A percentile compares a stretch with the other conserved stretches of the same genome.
Conservation (phyloP, 1,140 invertebrate genomes). For the Ditylenchus dipsaci region DNA sequence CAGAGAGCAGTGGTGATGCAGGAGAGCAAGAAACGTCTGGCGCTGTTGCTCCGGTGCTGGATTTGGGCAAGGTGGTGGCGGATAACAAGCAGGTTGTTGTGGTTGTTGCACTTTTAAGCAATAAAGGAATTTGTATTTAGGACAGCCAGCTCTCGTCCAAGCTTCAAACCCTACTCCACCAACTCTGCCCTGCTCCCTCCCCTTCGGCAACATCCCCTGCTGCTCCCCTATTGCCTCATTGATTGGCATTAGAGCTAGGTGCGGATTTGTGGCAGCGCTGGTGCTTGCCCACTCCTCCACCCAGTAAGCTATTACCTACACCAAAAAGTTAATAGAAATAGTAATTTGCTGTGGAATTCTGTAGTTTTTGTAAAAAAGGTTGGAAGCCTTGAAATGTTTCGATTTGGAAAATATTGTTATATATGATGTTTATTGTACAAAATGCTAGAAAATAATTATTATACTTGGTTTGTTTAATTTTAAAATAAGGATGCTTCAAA, state of each 20-base stretch:
- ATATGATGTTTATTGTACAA: no score
- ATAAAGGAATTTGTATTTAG: no score
- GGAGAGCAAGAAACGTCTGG: no score
- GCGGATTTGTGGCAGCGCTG: conserved; percentile 38
- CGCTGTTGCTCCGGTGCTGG: background rate
- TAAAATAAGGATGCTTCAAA: no score
- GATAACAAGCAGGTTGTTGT: background rate
- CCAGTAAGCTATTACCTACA: background rate
- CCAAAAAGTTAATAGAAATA: no score
- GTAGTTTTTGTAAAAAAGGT: no score
- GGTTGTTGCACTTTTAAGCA: background rate
- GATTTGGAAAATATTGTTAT: no score
- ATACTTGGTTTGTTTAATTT: no score
- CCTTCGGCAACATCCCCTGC: background rate
- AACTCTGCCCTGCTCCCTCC: conserved; percentile 1
- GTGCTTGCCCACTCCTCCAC: conserved; percentile 30
- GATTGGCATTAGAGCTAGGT: conserved; percentile 24
- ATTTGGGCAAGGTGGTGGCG: background rate
- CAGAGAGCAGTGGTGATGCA: no score
- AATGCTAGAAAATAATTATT: no score
- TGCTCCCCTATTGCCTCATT: background rate
- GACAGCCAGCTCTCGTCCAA: background rate
- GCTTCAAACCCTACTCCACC: background rate
- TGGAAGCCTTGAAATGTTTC: no score
- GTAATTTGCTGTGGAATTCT: no score